phyloP scores from a whole-genome alignment of 2,888 invertebrate genomes.

The Sialis fuliginosa region DNA sequence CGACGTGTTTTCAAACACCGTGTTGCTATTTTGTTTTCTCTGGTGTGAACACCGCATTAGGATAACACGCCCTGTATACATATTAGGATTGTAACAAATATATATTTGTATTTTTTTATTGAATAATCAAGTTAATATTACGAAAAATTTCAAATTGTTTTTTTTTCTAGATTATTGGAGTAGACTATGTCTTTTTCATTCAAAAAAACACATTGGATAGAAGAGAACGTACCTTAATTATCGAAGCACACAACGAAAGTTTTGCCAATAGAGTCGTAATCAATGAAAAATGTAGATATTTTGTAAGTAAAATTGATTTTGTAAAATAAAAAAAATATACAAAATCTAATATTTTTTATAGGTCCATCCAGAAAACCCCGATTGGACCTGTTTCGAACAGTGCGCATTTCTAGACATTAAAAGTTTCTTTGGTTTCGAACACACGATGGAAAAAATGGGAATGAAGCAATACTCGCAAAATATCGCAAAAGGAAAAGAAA shows the following conservation, averaged over 20 bases:
- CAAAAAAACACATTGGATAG: constrained; percentile 79
- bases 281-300: constrained; percentile 74
- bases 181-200: constrained; percentile 77
- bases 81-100: too few relatives aligned
- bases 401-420: constrained; percentile 81
- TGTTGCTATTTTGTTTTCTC: too few relatives aligned
- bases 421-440: constrained; percentile 89
- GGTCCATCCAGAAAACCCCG: constrained; percentile 84
- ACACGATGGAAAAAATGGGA: constrained; percentile 84
- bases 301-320: constrained; percentile 37
- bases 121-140: too few relatives aligned
- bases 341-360: constrained; percentile 19
- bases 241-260: constrained; percentile 85
- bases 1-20: too few relatives aligned
- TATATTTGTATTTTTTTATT: too few relatives aligned
- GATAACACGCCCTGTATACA: too few relatives aligned
- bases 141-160: constrained; percentile 3
- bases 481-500: constrained; percentile 75
- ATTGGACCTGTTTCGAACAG: constrained; percentile 96
- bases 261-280: constrained; percentile 70
- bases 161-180: constrained; percentile 63
- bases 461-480: constrained; percentile 90
- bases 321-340: background rate
- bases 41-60: too few relatives aligned
- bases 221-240: constrained; percentile 58